Percentiles rank a stretch among this genome's conserved stretches.
Evolutionary conservation across 2,113 vertebrate genomes (phyloP).

Genomic region (Jaculus jaculus): DNA sequence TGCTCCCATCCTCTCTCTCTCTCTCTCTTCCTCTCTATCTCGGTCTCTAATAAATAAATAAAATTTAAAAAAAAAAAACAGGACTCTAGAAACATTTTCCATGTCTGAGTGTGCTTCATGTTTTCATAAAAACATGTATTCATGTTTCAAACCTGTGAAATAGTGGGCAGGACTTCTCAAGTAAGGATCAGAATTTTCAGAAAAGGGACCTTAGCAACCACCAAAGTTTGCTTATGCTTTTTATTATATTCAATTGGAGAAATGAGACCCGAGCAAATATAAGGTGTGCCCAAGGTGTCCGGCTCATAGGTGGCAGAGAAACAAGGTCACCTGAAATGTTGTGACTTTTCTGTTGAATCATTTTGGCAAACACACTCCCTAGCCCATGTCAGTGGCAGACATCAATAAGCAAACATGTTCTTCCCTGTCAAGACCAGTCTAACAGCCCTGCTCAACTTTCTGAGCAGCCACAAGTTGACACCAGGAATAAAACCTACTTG

Average conservation of each 20-base stretch:
- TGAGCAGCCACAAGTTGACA: background rate
- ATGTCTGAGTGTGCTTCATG: background rate
- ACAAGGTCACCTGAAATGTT: background rate
- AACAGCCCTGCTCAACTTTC: background rate
- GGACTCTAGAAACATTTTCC: background rate
- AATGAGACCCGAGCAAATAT: background rate
- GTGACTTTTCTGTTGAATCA: background rate
- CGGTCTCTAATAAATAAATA: too few species aligned
- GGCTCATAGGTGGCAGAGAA: background rate
- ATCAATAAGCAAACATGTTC: background rate
- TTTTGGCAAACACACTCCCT: background rate
- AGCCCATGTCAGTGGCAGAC: background rate
- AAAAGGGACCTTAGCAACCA: background rate
- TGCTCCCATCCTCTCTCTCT: too few species aligned
- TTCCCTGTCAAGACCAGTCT: background rate
- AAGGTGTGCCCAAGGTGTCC: background rate
- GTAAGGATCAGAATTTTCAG: constrained; percentile 3
- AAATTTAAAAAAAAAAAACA: too few species aligned
- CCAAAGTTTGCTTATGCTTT: background rate
- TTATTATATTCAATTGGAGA: background rate
- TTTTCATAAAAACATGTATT: background rate
- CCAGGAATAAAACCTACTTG: background rate
- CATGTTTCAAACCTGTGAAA: constrained; percentile 10
- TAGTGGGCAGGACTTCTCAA: background rate
- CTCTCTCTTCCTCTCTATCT: too few species aligned